These are phyloP conservation scores for Halcyon badia DNA, from an alignment of 2,797 vertebrate species.

Conservation along the genomic window DNA sequence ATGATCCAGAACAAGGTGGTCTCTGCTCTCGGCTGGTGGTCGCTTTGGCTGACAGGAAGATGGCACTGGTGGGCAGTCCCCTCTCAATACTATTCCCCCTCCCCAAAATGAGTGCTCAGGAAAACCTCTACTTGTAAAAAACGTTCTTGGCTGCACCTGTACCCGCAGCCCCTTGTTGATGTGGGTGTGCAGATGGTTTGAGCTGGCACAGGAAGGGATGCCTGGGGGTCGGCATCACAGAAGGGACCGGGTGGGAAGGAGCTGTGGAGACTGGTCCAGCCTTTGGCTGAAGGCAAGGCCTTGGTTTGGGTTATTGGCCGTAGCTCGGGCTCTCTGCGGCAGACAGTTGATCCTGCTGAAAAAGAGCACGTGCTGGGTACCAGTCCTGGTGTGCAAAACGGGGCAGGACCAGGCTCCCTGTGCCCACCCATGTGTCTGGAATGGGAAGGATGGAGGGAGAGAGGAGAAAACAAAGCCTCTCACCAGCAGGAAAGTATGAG, in stretches of 20 bases:
- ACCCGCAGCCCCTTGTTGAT: not conserved
- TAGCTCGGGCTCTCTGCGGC: not conserved
- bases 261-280: not conserved
- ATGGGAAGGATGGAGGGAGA: not conserved
- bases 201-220: not conserved
- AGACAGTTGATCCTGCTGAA: not conserved
- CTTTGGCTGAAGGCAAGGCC: not conserved
- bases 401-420: not conserved
- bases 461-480: not conserved
- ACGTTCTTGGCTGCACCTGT: not conserved
- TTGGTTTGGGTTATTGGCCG: not conserved
- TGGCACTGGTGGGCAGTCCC: not conserved
- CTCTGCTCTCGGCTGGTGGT: not conserved
- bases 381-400: accelerated
- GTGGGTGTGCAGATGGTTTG: too few relatives aligned
- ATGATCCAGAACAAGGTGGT: not conserved
- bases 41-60: not conserved
- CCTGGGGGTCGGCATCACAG: not conserved
- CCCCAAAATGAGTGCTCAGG: not conserved
- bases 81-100: not conserved
- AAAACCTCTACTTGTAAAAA: not conserved
- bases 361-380: not conserved
- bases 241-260: not conserved
- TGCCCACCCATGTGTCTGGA: not conserved
- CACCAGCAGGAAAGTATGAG: not conserved